Conservation (phyloP, 2,797 vertebrate genomes). For the Schizopygopsis pylzovi region DNA sequence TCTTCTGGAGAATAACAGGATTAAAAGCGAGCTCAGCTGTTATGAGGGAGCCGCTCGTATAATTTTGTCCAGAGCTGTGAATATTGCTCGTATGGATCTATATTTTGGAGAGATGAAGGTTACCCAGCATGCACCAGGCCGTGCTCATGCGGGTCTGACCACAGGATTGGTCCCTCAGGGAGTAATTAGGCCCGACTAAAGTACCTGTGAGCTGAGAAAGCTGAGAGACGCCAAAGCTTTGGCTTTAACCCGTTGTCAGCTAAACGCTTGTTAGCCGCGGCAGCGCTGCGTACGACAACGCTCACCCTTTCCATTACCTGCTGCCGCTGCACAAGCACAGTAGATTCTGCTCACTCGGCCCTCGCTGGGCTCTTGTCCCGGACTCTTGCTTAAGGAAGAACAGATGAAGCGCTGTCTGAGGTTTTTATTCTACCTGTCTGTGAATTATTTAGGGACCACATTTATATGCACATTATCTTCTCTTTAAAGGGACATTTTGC, state of each 20-base stretch:
- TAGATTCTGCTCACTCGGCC: not conserved
- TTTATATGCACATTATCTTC: not conserved
- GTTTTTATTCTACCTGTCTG: not conserved
- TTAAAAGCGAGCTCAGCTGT: not conserved
- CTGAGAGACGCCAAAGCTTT: slow-evolving; percentile 81
- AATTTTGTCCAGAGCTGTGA: not conserved
- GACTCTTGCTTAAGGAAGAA: not conserved
- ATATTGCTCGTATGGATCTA: not conserved
- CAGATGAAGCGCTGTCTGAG: not conserved
- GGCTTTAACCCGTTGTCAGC: slow-evolving; percentile 79
- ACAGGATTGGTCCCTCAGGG: slow-evolving; percentile 88
- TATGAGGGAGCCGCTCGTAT: not conserved
- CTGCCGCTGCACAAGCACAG: slow-evolving; percentile 49
- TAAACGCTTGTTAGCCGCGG: slow-evolving; percentile 74
- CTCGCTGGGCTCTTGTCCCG: not conserved
- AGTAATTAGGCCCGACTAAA: slow-evolving; percentile 88
- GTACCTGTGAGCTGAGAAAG: slow-evolving; percentile 72
- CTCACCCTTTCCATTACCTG: slow-evolving; percentile 50
- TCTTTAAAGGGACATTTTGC: not conserved
- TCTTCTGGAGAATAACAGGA: slow-evolving; percentile 14
- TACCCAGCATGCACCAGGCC: slow-evolving; percentile 74
- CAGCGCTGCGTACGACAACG: slow-evolving; percentile 54
- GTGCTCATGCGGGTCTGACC: slow-evolving; percentile 78
- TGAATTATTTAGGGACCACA: not conserved
- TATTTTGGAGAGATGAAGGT: slow-evolving; percentile 33